phyloP scores from a whole-genome alignment of 2,113 vertebrate species.

The Plecturocebus donacophilus region DNA sequence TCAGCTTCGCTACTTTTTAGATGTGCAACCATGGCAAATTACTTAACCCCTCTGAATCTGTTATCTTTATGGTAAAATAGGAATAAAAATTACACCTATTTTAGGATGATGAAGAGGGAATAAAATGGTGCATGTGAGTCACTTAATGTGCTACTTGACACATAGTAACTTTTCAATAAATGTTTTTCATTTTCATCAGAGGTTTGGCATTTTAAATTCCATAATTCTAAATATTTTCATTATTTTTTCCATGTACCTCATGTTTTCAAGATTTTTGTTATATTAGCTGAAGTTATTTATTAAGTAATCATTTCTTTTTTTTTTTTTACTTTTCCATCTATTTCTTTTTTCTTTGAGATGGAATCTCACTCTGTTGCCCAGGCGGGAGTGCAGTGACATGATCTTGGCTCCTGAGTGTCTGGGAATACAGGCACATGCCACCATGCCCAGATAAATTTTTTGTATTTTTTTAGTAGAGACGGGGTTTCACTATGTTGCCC shows the following conservation, averaged over 20 bases:
- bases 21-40: background rate
- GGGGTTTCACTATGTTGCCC: too few species aligned
- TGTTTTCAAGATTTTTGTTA: background rate
- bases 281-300: background rate
- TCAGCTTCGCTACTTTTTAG: background rate
- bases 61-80: background rate
- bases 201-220: background rate
- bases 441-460: too few species aligned
- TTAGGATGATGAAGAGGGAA: background rate
- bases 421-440: too few species aligned
- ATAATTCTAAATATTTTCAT: background rate
- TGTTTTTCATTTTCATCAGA: background rate
- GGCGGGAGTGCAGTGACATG: too few species aligned
- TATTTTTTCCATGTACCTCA: background rate
- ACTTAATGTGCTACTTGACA: background rate
- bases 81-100: background rate
- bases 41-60: background rate
- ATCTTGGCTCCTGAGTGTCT: too few species aligned
- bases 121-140: background rate
- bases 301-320: constrained; percentile 32
- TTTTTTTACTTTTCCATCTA: background rate
- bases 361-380: too few species aligned
- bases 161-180: background rate
- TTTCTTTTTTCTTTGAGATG: too few species aligned
- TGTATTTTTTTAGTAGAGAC: too few species aligned